Evolutionary conservation across 2,113 vertebrate genomes (phyloP).

Genomic region (Amazona guildingii): DNA sequence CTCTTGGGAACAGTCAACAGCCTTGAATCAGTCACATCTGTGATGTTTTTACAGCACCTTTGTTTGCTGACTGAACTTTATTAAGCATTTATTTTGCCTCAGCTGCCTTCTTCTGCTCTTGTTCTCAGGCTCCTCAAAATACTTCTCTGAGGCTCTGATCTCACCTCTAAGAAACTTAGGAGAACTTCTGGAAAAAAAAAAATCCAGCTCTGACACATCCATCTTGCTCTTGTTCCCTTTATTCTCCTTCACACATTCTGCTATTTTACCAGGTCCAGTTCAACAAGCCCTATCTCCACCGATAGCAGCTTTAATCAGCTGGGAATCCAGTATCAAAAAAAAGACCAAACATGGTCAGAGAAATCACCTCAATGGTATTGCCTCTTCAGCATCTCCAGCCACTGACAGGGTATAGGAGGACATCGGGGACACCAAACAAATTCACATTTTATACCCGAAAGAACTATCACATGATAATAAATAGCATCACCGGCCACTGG

Average conservation of each 20-base stretch:
- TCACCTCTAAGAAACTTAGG: background rate
- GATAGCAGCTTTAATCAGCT: background rate
- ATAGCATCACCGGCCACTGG: background rate
- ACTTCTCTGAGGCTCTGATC: background rate
- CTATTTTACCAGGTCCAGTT: background rate
- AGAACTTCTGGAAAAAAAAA: background rate
- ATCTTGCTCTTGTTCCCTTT: background rate
- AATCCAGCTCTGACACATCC: background rate
- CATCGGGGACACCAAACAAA: background rate
- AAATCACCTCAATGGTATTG: background rate
- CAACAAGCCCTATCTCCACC: background rate
- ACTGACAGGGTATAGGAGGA: background rate
- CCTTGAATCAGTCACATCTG: fast-evolving
- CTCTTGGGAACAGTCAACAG: background rate
- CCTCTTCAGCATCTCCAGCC: background rate
- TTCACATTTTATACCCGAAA: background rate
- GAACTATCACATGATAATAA: background rate
- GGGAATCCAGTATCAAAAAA: background rate
- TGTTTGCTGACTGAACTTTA: background rate
- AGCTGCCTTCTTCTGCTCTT: background rate
- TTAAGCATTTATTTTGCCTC: background rate
- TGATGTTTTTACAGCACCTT: background rate
- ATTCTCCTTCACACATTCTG: background rate
- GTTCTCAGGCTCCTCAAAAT: background rate
- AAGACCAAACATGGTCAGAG: background rate